phyloP scores from a whole-genome alignment of 30 jellyfish, hydroid and myxozoan species.

The Nemopilema nomurai region DNA sequence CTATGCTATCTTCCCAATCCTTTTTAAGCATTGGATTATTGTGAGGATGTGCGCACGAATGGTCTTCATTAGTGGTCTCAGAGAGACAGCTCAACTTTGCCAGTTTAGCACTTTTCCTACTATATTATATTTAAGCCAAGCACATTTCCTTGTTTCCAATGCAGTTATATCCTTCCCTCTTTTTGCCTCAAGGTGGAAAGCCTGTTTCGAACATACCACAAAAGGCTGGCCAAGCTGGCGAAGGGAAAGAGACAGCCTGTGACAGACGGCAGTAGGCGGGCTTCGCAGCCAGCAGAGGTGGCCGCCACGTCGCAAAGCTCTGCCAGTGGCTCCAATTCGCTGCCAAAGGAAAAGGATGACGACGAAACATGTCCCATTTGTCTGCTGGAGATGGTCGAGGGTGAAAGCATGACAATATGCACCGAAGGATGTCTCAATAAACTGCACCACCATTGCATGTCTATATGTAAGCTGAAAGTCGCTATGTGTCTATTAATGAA shows the following conservation, averaged over 20 bases:
- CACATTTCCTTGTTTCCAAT: too few relatives aligned
- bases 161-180: too few relatives aligned
- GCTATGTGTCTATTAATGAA: too few relatives aligned
- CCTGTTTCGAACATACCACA: constrained; percentile 76
- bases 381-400: constrained; percentile 94
- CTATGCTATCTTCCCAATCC: too few relatives aligned
- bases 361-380: constrained; percentile 97
- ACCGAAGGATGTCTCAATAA: constrained; percentile 91
- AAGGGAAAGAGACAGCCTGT: constrained; percentile 58
- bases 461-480: constrained; percentile 79
- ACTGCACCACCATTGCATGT: constrained; percentile 99
- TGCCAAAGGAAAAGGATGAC: constrained; percentile 73
- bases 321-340: constrained; percentile 48
- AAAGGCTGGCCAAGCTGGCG: constrained; percentile 65
- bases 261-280: constrained; percentile 40
- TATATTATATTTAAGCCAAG: too few relatives aligned
- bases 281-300: constrained; percentile 24
- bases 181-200: constrained; percentile 75
- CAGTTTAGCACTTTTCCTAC: too few relatives aligned
- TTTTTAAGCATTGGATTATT: too few relatives aligned
- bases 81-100: too few relatives aligned
- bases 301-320: neutral
- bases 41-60: too few relatives aligned
- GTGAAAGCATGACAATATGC: constrained; percentile 97
- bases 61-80: too few relatives aligned